These are phyloP conservation scores for Sinonovacula constricta DNA, from an alignment of 1,140 invertebrate genomes.

Conservation along the genomic window DNA sequence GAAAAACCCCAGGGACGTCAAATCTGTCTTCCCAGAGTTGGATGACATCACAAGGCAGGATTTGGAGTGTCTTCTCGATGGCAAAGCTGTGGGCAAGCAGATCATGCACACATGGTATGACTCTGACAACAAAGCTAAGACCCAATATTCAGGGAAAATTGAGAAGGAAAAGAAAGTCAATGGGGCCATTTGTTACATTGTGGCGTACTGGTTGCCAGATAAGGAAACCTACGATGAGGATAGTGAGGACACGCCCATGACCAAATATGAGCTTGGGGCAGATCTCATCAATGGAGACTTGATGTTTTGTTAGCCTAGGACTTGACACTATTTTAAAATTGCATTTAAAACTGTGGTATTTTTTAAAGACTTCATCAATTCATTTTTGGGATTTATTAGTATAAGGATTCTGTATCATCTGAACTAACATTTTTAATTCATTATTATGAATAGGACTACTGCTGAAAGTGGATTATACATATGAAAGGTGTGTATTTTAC, in stretches of 20 bases:
- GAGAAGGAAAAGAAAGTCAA: conserved; percentile 19
- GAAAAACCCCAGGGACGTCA: not conserved
- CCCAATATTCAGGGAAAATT: conserved; percentile 21
- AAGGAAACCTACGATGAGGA: conserved; percentile 32
- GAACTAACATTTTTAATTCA: too few species aligned
- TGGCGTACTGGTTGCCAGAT: conserved; percentile 29
- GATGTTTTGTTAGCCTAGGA: too few species aligned
- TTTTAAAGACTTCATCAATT: too few species aligned
- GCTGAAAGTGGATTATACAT: too few species aligned
- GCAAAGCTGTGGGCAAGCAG: not conserved
- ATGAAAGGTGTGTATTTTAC: too few species aligned
- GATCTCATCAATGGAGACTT: conserved; percentile 40
- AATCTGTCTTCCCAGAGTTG: not conserved
- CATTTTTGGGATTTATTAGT: too few species aligned
- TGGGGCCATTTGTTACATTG: not conserved
- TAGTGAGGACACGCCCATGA: conserved; percentile 29
- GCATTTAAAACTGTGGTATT: too few species aligned
- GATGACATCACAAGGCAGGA: not conserved
- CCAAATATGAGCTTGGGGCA: conserved; percentile 32
- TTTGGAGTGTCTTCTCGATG: not conserved
- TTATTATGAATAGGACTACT: too few species aligned
- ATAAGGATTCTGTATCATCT: too few species aligned
- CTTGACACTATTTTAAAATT: too few species aligned
- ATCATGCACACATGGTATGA: conserved; percentile 5
- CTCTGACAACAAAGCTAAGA: not conserved